Conservation (phyloP, 1,140 invertebrate genomes). For the Pseudoatta argentina region DNA sequence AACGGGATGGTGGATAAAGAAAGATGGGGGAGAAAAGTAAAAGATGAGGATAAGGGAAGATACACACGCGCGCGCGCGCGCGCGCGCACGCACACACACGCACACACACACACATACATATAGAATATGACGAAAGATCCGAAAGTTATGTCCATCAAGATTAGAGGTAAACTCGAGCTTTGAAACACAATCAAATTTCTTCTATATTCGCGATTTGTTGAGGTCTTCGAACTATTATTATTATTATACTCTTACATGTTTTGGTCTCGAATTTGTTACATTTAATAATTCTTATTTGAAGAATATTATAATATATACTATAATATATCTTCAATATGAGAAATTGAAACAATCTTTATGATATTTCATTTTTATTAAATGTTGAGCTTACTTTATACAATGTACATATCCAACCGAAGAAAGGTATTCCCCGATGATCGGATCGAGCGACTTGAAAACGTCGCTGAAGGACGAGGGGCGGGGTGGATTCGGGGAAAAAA, state of each 20-base stretch:
- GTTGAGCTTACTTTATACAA: constrained; percentile 12
- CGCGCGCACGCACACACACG: no score
- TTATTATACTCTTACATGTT: not conserved
- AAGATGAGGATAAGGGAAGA: constrained; percentile 58
- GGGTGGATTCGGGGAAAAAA: constrained; percentile 54
- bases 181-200: constrained; percentile 19
- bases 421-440: constrained; percentile 41
- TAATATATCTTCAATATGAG: not conserved
- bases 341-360: not conserved
- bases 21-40: constrained; percentile 38
- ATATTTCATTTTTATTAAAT: constrained; percentile 4
- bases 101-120: not conserved
- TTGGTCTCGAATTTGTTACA: not conserved
- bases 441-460: constrained; percentile 58
- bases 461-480: constrained; percentile 21
- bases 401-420: constrained; percentile 27
- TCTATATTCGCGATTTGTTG: not conserved
- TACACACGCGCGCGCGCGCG: no score
- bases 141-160: constrained; percentile 68
- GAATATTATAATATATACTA: not conserved
- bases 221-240: constrained; percentile 9
- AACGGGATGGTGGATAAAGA: constrained; percentile 43
- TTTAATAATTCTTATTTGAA: not conserved
- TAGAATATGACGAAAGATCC: constrained; percentile 19
- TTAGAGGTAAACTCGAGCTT: constrained; percentile 36